Conservation (phyloP, 2,888 invertebrate species). For the Geophilus truncorum region DNA sequence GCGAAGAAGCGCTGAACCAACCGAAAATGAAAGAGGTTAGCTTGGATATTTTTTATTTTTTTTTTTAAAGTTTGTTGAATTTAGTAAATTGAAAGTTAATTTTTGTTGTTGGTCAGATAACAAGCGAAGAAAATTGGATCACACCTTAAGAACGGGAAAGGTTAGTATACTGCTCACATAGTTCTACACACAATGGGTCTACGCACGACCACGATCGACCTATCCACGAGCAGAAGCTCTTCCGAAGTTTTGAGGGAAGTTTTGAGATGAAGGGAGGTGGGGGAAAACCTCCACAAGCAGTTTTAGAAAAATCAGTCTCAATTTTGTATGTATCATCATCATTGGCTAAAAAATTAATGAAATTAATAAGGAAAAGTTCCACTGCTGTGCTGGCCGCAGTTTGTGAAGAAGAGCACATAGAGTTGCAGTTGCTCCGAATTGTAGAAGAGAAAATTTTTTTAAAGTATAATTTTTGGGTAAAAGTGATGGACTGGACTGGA, state of each 20-base stretch:
- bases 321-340: neutral
- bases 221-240: no score
- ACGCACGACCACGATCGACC: neutral
- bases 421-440: neutral
- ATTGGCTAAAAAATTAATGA: neutral
- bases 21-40: constrained; percentile 36
- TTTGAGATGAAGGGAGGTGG: neutral
- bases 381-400: constrained; percentile 8
- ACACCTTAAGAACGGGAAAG: constrained; percentile 34
- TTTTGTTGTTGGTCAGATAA: constrained; percentile 57
- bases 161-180: constrained; percentile 37
- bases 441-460: neutral
- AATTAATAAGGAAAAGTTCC: no score
- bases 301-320: neutral
- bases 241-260: constrained; percentile 14
- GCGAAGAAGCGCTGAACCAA: constrained; percentile 37
- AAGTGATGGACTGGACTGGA: neutral
- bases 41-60: neutral
- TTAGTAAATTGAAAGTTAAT: no score
- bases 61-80: no score
- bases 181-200: neutral
- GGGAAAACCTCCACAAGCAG: no score
- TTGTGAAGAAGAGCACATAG: constrained; percentile 2
- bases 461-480: neutral
- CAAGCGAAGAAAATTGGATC: constrained; percentile 78